A percentile compares a stretch with the other conserved stretches of the same genome.
Conservation (phyloP, 2,113 vertebrate genomes). For the Pungitius pungitius region DNA sequence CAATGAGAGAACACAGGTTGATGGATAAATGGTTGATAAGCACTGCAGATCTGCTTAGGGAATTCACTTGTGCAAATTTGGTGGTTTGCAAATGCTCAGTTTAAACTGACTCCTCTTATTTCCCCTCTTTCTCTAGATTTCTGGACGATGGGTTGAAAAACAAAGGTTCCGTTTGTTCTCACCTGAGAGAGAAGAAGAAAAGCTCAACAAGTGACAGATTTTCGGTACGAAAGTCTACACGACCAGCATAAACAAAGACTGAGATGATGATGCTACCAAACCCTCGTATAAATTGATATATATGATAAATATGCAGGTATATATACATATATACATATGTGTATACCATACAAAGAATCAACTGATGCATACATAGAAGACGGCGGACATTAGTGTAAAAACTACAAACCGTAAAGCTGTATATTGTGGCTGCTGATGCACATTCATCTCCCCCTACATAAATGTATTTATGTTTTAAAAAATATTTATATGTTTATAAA, state of each 20-base stretch:
- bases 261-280: constrained; percentile 70
- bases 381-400: constrained; percentile 77
- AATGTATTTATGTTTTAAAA: constrained; percentile 88
- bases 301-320: constrained; percentile 64
- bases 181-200: constrained; percentile 63
- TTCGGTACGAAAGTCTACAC: constrained; percentile 78
- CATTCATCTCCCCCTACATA: constrained; percentile 81
- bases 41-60: background rate
- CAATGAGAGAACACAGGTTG: background rate
- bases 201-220: constrained; percentile 67
- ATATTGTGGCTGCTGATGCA: constrained; percentile 84
- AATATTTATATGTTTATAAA: constrained; percentile 90
- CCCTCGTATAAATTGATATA: constrained; percentile 57
- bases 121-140: constrained; percentile 59
- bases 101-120: constrained; percentile 28
- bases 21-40: background rate
- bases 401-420: constrained; percentile 82
- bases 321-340: constrained; percentile 64
- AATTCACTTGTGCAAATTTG: background rate
- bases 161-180: constrained; percentile 69
- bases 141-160: constrained; percentile 73
- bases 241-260: constrained; percentile 75
- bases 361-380: constrained; percentile 65
- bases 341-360: constrained; percentile 64
- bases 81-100: background rate